Percentiles rank a stretch among this genome's conserved stretches.
phyloP scores from a whole-genome alignment of 2,888 invertebrate species.

The Oasisia sp. region DNA sequence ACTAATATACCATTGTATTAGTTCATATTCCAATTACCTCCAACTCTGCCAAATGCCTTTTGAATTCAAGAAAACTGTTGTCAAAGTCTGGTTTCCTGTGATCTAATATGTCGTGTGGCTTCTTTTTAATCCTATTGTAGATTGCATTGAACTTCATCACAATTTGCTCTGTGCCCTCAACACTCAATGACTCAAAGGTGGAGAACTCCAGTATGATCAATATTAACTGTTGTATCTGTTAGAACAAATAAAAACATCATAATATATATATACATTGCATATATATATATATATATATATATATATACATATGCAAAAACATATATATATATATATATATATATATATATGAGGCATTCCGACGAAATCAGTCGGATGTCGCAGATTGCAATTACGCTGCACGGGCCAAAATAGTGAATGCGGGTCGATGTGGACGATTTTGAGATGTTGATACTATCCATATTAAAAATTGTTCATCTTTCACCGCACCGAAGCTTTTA shows the following conservation, averaged over 20 bases:
- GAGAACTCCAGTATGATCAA: constrained; percentile 75
- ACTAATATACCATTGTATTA: too few species aligned
- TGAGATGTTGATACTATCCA: too few species aligned
- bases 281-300: too few species aligned
- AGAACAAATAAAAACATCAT: neutral
- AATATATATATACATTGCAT: neutral
- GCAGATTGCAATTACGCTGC: too few species aligned
- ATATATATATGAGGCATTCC: too few species aligned
- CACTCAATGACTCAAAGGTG: constrained; percentile 78
- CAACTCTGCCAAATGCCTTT: constrained; percentile 75
- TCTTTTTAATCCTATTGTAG: constrained; percentile 75
- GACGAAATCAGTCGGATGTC: too few species aligned
- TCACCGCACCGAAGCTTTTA: too few species aligned
- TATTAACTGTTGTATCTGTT: neutral
- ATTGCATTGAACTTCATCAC: constrained; percentile 76
- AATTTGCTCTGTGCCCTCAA: constrained; percentile 83
- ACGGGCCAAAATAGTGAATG: too few species aligned
- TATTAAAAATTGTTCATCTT: too few species aligned
- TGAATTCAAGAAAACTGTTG: constrained; percentile 79
- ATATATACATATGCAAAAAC: too few species aligned
- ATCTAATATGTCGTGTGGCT: constrained; percentile 83
- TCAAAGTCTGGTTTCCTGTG: constrained; percentile 81
- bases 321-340: too few species aligned
- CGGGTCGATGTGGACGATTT: too few species aligned
- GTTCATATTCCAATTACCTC: constrained; percentile 66